A percentile compares a stretch with the other conserved stretches of the same genome.
Evolutionary conservation across 2,888 invertebrate species (phyloP).

Genomic region (Maniola hyperantus): DNA sequence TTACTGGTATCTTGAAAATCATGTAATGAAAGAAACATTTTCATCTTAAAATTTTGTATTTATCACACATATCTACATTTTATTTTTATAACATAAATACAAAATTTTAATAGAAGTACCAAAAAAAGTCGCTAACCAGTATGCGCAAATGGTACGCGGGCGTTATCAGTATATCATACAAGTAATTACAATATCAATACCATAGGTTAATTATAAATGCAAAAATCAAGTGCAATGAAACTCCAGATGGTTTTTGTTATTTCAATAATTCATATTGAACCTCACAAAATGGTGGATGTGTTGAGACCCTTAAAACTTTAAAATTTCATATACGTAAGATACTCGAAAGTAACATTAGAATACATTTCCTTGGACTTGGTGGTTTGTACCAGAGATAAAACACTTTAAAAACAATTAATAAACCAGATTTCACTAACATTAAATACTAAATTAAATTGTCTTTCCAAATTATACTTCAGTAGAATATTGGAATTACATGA

Average conservation of each 20-base stretch:
- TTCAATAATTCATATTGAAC: conserved; percentile 67
- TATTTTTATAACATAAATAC: conserved; percentile 83
- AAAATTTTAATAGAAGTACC: conserved; percentile 81
- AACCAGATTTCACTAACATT: conserved; percentile 80
- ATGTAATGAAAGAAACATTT: conserved; percentile 76
- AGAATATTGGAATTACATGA: conserved; percentile 70
- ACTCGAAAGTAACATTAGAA: conserved; percentile 61
- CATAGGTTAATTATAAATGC: conserved; percentile 84
- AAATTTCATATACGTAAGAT: conserved; percentile 54
- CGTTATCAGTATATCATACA: conserved; percentile 81
- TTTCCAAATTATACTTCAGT: conserved; percentile 75
- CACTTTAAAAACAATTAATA: conserved; percentile 80
- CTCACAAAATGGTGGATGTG: conserved; percentile 60
- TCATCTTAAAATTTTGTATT: conserved; percentile 83
- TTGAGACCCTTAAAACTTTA: conserved; percentile 54
- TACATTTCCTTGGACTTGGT: conserved; percentile 68
- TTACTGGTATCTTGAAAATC: conserved; percentile 76
- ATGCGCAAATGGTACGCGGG: conserved; percentile 78
- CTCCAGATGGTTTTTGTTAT: conserved; percentile 65
- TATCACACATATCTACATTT: conserved; percentile 83
- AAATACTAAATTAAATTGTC: conserved; percentile 83
- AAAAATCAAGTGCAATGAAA: conserved; percentile 82
- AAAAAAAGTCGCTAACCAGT: conserved; percentile 81
- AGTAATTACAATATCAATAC: conserved; percentile 83
- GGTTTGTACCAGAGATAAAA: conserved; percentile 76